Evolutionary conservation across 2,888 invertebrate species (phyloP).

Genomic region (Habrosyne pyritoides): DNA sequence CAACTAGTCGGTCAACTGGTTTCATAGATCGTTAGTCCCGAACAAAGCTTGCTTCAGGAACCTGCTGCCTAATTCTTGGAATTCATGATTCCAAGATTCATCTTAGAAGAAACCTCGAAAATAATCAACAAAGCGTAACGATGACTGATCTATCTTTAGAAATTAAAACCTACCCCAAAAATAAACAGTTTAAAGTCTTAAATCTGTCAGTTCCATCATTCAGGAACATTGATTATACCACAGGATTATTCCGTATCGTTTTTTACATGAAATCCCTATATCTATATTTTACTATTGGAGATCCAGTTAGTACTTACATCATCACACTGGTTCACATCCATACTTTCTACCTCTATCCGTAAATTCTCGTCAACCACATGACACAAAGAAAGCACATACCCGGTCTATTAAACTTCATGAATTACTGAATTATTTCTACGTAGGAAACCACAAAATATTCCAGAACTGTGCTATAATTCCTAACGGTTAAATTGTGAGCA

Average conservation of each 20-base stretch:
- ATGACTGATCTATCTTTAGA: too few species aligned
- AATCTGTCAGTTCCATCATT: constrained; percentile 20
- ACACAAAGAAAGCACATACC: too few species aligned
- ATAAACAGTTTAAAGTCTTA: too few species aligned
- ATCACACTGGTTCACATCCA: neutral
- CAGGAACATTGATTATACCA: constrained; percentile 12
- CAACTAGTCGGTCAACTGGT: constrained; percentile 43
- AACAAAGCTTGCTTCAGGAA: constrained; percentile 9
- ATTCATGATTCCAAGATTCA: too few species aligned
- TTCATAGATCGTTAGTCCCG: constrained; percentile 49
- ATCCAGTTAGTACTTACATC: neutral
- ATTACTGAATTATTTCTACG: neutral
- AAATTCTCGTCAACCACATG: neutral
- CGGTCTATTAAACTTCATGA: too few species aligned
- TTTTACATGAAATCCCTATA: constrained; percentile 11
- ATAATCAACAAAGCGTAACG: too few species aligned
- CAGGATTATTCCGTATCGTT: constrained; percentile 5
- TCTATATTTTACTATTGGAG: constrained; percentile 8
- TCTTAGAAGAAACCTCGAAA: too few species aligned
- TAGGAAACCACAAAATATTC: neutral
- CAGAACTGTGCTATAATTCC: neutral
- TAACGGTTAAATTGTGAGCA: neutral
- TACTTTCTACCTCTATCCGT: neutral
- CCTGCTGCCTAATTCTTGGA: neutral
- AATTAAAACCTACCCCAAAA: too few species aligned